Evolutionary conservation across 1,140 invertebrate species (phyloP).

Genomic region (Drosophila novamexicana): DNA sequence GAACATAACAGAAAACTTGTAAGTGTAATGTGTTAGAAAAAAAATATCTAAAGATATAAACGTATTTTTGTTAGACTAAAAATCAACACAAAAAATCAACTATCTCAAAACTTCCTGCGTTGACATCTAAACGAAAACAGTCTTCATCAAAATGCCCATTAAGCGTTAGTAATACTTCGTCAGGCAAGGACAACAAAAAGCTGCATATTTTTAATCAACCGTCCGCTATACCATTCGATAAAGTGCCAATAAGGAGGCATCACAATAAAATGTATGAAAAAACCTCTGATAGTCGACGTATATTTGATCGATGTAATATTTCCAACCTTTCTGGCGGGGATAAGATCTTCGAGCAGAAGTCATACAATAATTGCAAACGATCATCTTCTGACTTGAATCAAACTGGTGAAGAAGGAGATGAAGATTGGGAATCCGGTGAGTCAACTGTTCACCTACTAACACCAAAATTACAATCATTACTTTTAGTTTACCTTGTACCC

Average conservation of each 20-base stretch:
- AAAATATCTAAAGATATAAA: not conserved
- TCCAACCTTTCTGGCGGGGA: constrained; percentile 38
- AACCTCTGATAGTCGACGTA: constrained; percentile 61
- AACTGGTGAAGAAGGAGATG: constrained; percentile 71
- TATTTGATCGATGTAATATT: constrained; percentile 63
- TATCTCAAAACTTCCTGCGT: constrained; percentile 70
- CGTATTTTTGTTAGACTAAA: constrained; percentile 63
- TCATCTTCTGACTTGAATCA: constrained; percentile 67
- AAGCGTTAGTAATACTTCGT: constrained; percentile 64
- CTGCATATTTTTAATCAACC: constrained; percentile 70
- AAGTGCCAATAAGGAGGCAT: constrained; percentile 59
- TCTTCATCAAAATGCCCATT: constrained; percentile 61
- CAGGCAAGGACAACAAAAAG: constrained; percentile 71
- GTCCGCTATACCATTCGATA: constrained; percentile 60
- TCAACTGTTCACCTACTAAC: constrained; percentile 64
- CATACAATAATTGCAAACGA: constrained; percentile 66
- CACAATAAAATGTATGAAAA: constrained; percentile 56
- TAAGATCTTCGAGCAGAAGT: constrained; percentile 67
- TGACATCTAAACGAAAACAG: constrained; percentile 71
- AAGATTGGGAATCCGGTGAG: constrained; percentile 91
- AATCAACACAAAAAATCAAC: constrained; percentile 75
- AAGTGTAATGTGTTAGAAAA: constrained; percentile 38
- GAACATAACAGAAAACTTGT: constrained; percentile 68
- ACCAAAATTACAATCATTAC: constrained; percentile 38
- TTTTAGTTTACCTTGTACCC: constrained; percentile 51